Evolutionary conservation across 2,888 invertebrate genomes (phyloP), one percentile per base, ranked within the genome.

Genomic region (Thymelicus sylvestris): DNA sequence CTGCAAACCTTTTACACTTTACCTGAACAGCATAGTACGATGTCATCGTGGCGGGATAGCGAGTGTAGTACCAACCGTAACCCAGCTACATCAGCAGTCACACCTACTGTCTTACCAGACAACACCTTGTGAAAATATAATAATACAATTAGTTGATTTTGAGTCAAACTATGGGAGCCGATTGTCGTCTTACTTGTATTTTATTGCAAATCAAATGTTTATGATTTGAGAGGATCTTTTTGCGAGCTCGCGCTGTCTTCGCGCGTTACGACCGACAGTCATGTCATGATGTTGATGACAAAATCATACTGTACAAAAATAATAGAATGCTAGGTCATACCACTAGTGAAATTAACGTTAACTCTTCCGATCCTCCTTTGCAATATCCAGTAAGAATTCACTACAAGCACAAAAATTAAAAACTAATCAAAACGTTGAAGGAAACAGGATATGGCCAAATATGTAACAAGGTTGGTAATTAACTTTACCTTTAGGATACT

Each of bases 111-210:
- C 92, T 92, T 93, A 93, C 90, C 91, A 93, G 93, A 92, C 92
- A 93, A 92, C 90, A 93, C 93, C 93, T 93, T 93, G 90, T 93
- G 91, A 92, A 93, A 93, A 92, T 92, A 93, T 92, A 93, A 93
- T 86, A 93, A 93, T 86, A 93, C 84, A 88, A 93, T 93, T 93
- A 93, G 93, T 93, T 89, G 92, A 92, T 93, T 92, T 90, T 91
- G 88, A 89, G 89, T 91, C 88, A 89, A 85, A 86, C 87, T 88
- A 86, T 84, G 85, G 83, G 86, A 85, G 90, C 90, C 86, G 86
- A 86, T 83, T 83, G 76, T 84, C 81, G 81, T 86, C 81, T 82
- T 84, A 84, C 79, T 79, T 79, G 79, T 83, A 81, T 79, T 78
- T 85, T 82, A 81, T 82, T 89, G 83, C 81, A 86, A 86, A 87